Percentiles rank a stretch among this genome's conserved stretches.
Evolutionary conservation across 2,797 vertebrate species (phyloP).

Genomic region (Sciaenops ocellatus): DNA sequence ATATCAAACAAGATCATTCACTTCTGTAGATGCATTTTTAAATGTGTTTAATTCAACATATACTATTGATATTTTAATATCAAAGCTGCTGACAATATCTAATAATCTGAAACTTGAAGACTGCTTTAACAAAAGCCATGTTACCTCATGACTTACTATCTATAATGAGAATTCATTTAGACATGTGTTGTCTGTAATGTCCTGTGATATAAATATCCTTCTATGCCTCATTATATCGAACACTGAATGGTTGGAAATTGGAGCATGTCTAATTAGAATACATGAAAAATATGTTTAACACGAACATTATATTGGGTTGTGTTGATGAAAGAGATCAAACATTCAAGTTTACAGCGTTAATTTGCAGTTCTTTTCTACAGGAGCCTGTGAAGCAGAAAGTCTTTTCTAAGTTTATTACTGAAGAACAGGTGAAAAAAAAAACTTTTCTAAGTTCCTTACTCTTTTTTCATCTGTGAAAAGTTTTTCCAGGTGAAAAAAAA

Average conservation of each 20-base stretch:
- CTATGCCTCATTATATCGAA: background rate
- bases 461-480: too few relatives aligned
- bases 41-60: background rate
- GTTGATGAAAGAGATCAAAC: background rate
- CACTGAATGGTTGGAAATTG: background rate
- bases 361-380: too few relatives aligned
- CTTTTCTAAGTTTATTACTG: too few relatives aligned
- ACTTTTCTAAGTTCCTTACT: too few relatives aligned
- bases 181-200: too few relatives aligned
- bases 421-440: too few relatives aligned
- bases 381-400: too few relatives aligned
- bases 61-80: background rate
- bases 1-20: conserved; percentile 31
- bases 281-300: background rate
- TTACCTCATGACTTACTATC: background rate
- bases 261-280: background rate
- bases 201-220: background rate
- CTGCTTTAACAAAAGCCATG: background rate
- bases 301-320: background rate
- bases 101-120: background rate
- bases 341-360: background rate
- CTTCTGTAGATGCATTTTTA: conserved; percentile 44
- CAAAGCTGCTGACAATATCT: background rate
- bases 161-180: too few relatives aligned
- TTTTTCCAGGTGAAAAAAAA: too few relatives aligned